phyloP scores from a whole-genome alignment of 37 sponge, comb jelly and placozoan genomes.

The Diacarnus erythraeanus region DNA sequence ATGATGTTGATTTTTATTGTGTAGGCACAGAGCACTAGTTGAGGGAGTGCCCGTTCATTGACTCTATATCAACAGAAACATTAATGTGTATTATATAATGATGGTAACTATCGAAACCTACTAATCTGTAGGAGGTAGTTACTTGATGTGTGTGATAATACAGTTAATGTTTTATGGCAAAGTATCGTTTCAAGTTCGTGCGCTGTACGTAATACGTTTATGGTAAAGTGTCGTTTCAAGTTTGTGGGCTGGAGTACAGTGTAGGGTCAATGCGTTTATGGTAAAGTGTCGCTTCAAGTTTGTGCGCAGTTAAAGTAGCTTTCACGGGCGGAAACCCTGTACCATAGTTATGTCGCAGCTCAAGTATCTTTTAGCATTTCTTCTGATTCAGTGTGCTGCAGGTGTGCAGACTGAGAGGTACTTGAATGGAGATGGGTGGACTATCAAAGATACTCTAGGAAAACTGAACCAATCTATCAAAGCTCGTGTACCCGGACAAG shows the following conservation, averaged over 20 bases:
- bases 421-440: constrained; percentile 53
- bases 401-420: constrained; percentile 34
- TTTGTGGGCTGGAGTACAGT: too few species aligned
- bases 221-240: too few species aligned
- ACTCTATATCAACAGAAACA: too few species aligned
- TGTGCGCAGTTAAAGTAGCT: too few species aligned
- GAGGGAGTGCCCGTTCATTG: too few species aligned
- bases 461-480: constrained; percentile 23
- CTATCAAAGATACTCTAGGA: constrained; percentile 36
- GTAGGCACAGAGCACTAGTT: too few species aligned
- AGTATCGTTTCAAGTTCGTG: neutral
- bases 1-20: too few species aligned
- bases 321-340: too few species aligned
- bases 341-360: too few species aligned
- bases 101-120: neutral
- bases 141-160: neutral
- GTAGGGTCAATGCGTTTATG: too few species aligned
- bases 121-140: neutral
- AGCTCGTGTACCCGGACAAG: constrained; percentile 81
- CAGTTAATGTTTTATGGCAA: neutral
- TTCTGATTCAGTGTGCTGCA: neutral
- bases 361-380: neutral
- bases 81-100: neutral
- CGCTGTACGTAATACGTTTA: too few species aligned
- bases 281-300: too few species aligned